Conservation (phyloP, 2,888 invertebrate genomes). For the Stratiomys singularior region DNA sequence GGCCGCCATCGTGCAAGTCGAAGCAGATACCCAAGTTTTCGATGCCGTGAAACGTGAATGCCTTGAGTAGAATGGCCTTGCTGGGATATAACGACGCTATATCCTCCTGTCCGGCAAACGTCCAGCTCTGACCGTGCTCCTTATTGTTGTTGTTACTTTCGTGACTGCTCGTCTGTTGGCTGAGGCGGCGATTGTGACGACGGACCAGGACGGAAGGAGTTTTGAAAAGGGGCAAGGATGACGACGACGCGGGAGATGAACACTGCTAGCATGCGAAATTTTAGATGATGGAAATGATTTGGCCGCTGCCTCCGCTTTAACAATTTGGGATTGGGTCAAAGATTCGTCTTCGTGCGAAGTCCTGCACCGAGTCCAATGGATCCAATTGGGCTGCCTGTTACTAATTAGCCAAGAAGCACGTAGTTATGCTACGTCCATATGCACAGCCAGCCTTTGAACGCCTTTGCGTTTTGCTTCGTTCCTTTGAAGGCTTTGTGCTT, state of each 20-base stretch:
- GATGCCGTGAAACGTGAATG: slow-evolving; percentile 33
- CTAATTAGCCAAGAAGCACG: slow-evolving; percentile 32
- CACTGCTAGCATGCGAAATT: slow-evolving; percentile 41
- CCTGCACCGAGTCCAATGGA: background rate
- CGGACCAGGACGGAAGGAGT: slow-evolving; percentile 19
- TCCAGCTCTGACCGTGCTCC: slow-evolving; percentile 29
- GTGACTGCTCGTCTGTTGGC: background rate
- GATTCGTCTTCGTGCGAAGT: slow-evolving; percentile 22
- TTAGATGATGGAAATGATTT: slow-evolving; percentile 39
- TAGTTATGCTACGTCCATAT: slow-evolving; percentile 10
- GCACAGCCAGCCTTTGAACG: slow-evolving; percentile 15
- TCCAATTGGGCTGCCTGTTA: background rate
- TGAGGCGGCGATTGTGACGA: slow-evolving; percentile 39
- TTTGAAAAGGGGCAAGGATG: slow-evolving; percentile 38
- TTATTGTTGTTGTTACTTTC: slow-evolving; percentile 32
- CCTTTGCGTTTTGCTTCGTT: background rate
- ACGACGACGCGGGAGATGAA: slow-evolving; percentile 42
- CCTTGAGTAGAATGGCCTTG: slow-evolving; percentile 36
- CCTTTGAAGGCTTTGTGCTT: background rate
- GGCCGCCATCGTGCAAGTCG: slow-evolving; percentile 25
- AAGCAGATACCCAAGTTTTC: background rate
- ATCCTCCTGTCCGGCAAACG: slow-evolving; percentile 35
- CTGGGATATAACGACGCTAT: background rate
- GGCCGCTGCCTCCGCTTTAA: slow-evolving; percentile 39
- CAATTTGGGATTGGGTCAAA: slow-evolving; percentile 38